Evolutionary conservation across 2,888 invertebrate species (phyloP).

Genomic region (Erebia ligea): DNA sequence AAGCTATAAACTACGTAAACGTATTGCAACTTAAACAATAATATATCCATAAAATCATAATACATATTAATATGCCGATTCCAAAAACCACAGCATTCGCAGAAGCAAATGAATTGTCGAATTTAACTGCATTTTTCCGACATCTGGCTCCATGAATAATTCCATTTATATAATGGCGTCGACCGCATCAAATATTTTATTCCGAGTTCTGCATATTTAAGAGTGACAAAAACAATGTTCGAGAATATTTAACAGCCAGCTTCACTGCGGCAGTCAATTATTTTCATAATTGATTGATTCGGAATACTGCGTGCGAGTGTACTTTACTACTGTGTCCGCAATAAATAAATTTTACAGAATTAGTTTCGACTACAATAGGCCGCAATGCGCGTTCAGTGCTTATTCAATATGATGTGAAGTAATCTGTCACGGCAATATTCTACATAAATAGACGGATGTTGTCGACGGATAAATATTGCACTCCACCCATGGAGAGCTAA

Average conservation of each 20-base stretch:
- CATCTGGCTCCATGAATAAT: constrained; percentile 76
- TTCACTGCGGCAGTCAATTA: constrained; percentile 44
- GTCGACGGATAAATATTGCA: constrained; percentile 76
- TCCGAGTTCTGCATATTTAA: constrained; percentile 76
- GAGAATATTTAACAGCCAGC: constrained; percentile 54
- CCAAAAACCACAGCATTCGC: constrained; percentile 63
- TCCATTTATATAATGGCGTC: constrained; percentile 75
- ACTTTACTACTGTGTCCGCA: constrained; percentile 15
- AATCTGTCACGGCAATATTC: constrained; percentile 61
- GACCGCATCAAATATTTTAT: constrained; percentile 79
- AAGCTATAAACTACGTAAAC: too few relatives aligned
- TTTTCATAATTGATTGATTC: constrained; percentile 36
- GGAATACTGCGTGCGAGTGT: constrained; percentile 21
- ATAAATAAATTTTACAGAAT: constrained; percentile 34
- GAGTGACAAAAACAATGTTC: constrained; percentile 71
- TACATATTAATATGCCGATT: constrained; percentile 13
- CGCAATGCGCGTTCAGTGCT: constrained; percentile 31
- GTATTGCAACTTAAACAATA: too few relatives aligned
- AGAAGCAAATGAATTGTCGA: constrained; percentile 76
- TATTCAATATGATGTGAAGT: constrained; percentile 53
- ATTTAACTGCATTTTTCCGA: constrained; percentile 74
- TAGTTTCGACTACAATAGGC: constrained; percentile 38
- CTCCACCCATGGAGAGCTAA: constrained; percentile 79
- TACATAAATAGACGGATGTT: constrained; percentile 71
- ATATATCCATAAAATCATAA: constrained; percentile 9